Conservation (phyloP, 2,113 vertebrate species). For the Passer domesticus region DNA sequence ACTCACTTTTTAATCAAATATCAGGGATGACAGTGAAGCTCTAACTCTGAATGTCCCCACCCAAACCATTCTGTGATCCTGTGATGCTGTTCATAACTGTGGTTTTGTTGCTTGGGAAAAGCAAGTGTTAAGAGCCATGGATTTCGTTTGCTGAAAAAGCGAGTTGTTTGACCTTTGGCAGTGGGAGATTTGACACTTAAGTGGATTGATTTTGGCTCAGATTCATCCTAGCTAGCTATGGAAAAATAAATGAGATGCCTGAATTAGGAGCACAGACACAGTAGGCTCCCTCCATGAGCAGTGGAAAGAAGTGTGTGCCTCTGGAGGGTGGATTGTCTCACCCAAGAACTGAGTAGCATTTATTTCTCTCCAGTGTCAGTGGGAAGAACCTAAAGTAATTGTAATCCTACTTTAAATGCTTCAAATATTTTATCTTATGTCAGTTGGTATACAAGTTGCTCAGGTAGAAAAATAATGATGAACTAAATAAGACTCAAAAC, state of each 20-base stretch:
- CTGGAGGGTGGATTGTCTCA: not conserved
- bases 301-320: not conserved
- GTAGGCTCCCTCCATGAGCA: not conserved
- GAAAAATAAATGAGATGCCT: not conserved
- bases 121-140: not conserved
- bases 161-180: not conserved
- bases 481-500: not conserved
- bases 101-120: not conserved
- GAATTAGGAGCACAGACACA: not conserved
- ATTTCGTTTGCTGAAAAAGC: not conserved
- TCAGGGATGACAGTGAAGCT: not conserved
- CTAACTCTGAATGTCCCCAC: not conserved
- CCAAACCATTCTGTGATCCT: not conserved
- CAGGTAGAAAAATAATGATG: not conserved
- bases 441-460: not conserved
- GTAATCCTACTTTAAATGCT: not conserved
- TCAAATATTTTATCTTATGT: not conserved
- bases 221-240: not conserved
- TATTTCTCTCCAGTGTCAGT: not conserved
- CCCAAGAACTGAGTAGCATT: not conserved
- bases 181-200: not conserved
- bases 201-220: not conserved
- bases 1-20: not conserved
- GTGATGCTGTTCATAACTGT: not conserved
- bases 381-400: not conserved